phyloP scores from a whole-genome alignment of 2,888 invertebrate species.

The Noctua pronuba region DNA sequence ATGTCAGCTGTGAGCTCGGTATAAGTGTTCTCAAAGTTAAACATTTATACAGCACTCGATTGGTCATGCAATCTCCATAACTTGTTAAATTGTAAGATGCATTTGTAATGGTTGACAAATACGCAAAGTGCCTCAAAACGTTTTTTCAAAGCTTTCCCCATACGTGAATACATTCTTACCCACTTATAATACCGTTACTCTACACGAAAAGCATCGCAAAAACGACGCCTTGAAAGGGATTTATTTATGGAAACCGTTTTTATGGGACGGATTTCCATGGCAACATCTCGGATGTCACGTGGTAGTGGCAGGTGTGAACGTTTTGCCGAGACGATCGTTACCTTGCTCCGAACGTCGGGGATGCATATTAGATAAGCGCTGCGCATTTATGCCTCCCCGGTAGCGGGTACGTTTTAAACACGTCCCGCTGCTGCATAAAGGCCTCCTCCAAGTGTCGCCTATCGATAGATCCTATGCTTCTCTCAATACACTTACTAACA shows the following conservation, averaged over 20 bases:
- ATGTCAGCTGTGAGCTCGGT: constrained; percentile 33
- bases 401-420: constrained; percentile 31
- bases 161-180: constrained; percentile 18
- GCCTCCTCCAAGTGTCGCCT: neutral
- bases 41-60: constrained; percentile 12
- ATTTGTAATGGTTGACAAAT: neutral
- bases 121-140: neutral
- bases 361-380: constrained; percentile 63
- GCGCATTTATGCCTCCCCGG: constrained; percentile 53
- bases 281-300: constrained; percentile 49
- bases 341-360: constrained; percentile 21
- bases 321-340: constrained; percentile 56
- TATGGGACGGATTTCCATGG: constrained; percentile 42
- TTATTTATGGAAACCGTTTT: constrained; percentile 57
- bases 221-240: constrained; percentile 34
- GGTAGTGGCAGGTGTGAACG: constrained; percentile 57
- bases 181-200: constrained; percentile 32
- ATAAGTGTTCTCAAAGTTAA: constrained; percentile 13
- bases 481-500: neutral
- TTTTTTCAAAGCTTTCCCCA: neutral
- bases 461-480: neutral
- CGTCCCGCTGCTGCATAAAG: neutral
- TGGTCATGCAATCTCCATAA: constrained; percentile 6
- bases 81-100: neutral
- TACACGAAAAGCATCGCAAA: constrained; percentile 41